Base-by-base conservation (phyloP, 2,113 vertebrate species). In the Noctilio leporinus region DNA sequence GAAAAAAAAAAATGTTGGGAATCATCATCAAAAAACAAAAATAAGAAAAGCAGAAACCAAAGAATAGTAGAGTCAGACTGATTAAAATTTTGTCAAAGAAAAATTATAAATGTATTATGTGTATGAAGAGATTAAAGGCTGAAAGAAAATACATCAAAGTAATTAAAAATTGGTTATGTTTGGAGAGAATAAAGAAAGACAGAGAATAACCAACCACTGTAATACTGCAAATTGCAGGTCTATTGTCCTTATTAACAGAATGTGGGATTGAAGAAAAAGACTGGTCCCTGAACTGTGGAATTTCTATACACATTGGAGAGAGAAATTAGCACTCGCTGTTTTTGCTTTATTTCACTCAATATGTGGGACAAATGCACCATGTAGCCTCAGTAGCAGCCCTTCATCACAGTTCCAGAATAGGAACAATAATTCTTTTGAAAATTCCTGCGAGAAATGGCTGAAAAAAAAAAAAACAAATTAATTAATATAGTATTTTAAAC, bases 81-180 rank as follows among this genome's bases (percentile, higher is more conserved):
- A 94, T 67, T 35, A 89, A 80, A 95, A 82, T 62, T 84, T 75
- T 89, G 22, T 84, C 57, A 53, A 83, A 80, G n/a, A 73, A 96
- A 93, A 96, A 45, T 26, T 35, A n/a, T 51, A 76, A 82, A 55
- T 59, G 30, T 47, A 53, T 69, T 86, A 65, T 4, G 47, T 62
- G 10, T 53, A 38, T 45, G 20, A 70, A 93, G n/a, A 93, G 45
- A 64, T 24, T 30, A 93, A 93, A 93, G 47, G 5, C 22, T 33
- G 5, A 77, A 64, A 64, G 38, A 10, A 82, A 65, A 73, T 57
- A 73, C 8, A 75, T 69, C 8, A 86, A 95, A 80, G 65, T 84
- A 20, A 73, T 53, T 47, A 59, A 53, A 91, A 53, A 59, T 38
- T n/a, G 10, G 10, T 62, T 72, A 47, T 91, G 45, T 86, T 80